Evolutionary conservation across 2,797 vertebrate genomes (phyloP).

Genomic region (Hipposideros larvatus): DNA sequence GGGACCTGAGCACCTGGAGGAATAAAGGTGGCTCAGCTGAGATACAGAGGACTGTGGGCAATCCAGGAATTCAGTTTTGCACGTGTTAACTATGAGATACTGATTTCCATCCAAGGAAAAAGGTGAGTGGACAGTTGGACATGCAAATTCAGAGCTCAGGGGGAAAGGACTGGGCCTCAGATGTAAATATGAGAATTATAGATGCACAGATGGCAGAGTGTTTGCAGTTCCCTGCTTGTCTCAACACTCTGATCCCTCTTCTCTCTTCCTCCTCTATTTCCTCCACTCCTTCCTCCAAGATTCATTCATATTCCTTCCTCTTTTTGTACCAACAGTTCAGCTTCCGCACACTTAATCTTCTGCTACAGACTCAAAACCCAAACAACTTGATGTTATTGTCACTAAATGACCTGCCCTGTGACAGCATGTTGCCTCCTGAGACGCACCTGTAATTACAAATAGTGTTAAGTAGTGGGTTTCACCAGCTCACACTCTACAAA

Average conservation of each 20-base stretch:
- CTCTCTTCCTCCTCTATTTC: background rate
- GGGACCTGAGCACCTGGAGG: too few relatives aligned
- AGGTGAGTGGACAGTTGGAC: too few relatives aligned
- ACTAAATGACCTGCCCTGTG: background rate
- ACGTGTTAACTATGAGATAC: too few relatives aligned
- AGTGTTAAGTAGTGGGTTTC: background rate
- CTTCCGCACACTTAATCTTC: background rate
- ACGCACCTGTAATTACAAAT: background rate
- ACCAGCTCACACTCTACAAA: background rate
- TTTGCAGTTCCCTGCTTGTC: background rate
- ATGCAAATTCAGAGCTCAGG: too few relatives aligned
- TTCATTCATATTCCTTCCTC: background rate
- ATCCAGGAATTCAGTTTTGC: too few relatives aligned
- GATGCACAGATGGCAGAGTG: too few relatives aligned
- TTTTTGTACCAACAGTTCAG: background rate
- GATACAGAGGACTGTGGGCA: too few relatives aligned
- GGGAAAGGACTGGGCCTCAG: too few relatives aligned
- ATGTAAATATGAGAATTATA: too few relatives aligned
- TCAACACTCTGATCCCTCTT: background rate
- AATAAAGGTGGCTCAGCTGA: too few relatives aligned
- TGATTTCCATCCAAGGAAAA: too few relatives aligned
- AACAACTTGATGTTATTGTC: background rate
- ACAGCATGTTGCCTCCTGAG: too few relatives aligned
- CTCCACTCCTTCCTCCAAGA: background rate
- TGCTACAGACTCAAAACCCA: background rate